A percentile compares a stretch with the other conserved stretches of the same genome.
These are phyloP conservation scores for Pithecia hirsuta DNA, from an alignment of 2,797 vertebrate species.

Conservation along the genomic window DNA sequence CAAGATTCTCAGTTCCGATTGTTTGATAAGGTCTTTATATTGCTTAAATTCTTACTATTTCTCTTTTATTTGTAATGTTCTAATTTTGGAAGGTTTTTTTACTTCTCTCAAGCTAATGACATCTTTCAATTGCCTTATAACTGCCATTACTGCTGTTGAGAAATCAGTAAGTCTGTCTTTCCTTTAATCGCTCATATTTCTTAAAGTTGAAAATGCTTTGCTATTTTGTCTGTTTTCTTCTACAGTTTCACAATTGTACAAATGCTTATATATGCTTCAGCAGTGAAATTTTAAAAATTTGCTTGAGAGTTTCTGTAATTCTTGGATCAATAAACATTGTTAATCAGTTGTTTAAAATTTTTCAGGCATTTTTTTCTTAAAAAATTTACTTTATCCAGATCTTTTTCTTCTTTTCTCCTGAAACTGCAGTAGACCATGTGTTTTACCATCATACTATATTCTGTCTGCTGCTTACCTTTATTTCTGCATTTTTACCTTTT, in stretches of 20 bases:
- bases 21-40: background rate
- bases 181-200: background rate
- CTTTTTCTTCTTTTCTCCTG: background rate
- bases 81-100: background rate
- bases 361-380: background rate
- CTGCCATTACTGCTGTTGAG: background rate
- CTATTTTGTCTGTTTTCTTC: background rate
- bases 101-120: rapidly evolving
- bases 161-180: background rate
- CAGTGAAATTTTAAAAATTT: background rate
- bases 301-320: background rate
- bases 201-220: background rate
- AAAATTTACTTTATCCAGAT: background rate
- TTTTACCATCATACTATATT: background rate
- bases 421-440: background rate
- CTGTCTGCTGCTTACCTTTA: background rate
- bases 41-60: background rate
- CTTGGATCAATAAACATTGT: background rate
- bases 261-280: background rate
- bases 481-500: background rate
- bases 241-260: background rate
- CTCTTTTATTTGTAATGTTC: background rate
- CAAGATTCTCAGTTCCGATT: background rate
- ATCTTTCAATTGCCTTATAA: background rate
- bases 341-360: background rate